phyloP scores from a whole-genome alignment of 2,113 vertebrate species.

The Camelus bactrianus region DNA sequence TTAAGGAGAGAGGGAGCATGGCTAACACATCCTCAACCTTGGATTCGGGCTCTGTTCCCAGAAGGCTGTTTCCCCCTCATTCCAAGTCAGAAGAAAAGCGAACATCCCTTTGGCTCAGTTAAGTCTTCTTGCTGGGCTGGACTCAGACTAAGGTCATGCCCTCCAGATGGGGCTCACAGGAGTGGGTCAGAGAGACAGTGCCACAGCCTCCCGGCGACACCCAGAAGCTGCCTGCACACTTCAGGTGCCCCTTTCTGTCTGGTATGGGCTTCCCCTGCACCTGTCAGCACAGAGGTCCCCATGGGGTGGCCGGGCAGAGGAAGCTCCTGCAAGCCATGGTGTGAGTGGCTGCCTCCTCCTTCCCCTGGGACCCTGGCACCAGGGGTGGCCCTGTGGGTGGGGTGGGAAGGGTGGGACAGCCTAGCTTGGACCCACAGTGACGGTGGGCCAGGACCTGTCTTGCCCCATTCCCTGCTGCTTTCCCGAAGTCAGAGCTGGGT shows the following conservation, averaged over 20 bases:
- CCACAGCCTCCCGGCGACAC: not conserved
- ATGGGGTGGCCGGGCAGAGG: not conserved
- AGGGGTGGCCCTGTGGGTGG: not conserved
- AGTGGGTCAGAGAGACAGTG: not conserved
- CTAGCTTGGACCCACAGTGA: not conserved
- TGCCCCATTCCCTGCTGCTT: not conserved
- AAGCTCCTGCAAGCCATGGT: not conserved
- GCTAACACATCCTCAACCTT: not conserved
- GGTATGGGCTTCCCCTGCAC: too few species aligned
- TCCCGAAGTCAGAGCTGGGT: not conserved
- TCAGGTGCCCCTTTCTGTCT: not conserved
- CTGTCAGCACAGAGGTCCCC: not conserved
- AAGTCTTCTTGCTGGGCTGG: not conserved
- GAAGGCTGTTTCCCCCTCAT: not conserved
- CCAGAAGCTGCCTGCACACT: not conserved
- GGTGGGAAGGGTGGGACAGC: not conserved
- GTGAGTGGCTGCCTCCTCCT: not conserved
- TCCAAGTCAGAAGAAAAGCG: not conserved
- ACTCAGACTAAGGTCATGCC: not conserved
- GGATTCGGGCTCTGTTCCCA: not conserved
- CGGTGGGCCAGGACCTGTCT: not conserved
- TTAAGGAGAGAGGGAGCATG: not conserved
- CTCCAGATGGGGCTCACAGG: not conserved
- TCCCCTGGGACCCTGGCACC: not conserved
- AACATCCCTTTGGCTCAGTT: not conserved